phyloP scores from a whole-genome alignment of 2,113 vertebrate genomes.

The Erythrocercus mccallii region DNA sequence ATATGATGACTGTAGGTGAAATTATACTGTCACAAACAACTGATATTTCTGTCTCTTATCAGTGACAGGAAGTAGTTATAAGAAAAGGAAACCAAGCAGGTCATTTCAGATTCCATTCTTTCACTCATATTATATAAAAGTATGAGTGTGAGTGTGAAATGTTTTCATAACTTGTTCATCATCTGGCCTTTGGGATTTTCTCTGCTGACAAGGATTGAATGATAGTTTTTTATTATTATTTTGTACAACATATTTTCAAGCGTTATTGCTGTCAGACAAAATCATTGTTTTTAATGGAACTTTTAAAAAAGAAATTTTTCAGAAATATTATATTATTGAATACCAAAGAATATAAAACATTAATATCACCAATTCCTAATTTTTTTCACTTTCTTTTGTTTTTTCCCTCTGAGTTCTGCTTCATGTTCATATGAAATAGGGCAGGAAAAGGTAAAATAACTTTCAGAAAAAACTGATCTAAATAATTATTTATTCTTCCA shows the following conservation, averaged over 20 bases:
- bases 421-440: not conserved
- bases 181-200: not conserved
- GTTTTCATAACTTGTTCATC: constrained; percentile 43
- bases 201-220: constrained; percentile 14
- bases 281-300: not conserved
- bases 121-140: constrained; percentile 13
- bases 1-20: constrained; percentile 46
- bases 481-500: not conserved
- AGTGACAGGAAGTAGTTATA: not conserved
- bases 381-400: not conserved
- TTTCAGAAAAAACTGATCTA: not conserved
- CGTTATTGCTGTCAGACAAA: not conserved
- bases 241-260: not conserved
- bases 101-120: constrained; percentile 18
- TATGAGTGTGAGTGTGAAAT: not conserved
- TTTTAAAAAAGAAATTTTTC: not conserved
- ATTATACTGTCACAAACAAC: constrained; percentile 21
- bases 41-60: constrained; percentile 18
- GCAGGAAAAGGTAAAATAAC: not conserved
- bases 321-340: not conserved
- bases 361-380: not conserved
- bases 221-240: constrained; percentile 11
- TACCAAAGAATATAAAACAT: not conserved
- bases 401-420: not conserved
- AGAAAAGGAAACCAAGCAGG: not conserved